A percentile compares a stretch with the other conserved stretches of the same genome.
Evolutionary conservation across 2,113 vertebrate genomes (phyloP).

Genomic region (Xiphorhynchus elegans): DNA sequence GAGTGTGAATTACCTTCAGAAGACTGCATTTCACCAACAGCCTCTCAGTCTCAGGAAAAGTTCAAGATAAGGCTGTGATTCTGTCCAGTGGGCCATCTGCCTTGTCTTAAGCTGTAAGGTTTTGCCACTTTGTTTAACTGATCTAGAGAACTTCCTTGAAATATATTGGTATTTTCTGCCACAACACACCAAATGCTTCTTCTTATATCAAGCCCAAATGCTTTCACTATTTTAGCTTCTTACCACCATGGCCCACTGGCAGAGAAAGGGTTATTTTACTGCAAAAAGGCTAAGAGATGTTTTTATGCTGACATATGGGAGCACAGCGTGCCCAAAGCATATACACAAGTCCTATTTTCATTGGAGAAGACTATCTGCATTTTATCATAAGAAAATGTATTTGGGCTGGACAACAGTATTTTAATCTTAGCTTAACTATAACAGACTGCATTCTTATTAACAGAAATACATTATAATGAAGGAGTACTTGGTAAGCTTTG

Average conservation of each 20-base stretch:
- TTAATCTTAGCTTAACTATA: not conserved
- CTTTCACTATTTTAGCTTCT: not conserved
- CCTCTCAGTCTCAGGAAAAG: not conserved
- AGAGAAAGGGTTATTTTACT: not conserved
- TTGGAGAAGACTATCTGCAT: not conserved
- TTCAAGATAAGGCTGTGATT: not conserved
- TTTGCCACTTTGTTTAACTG: not conserved
- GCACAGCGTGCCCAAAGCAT: not conserved
- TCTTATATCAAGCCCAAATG: not conserved
- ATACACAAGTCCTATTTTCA: not conserved
- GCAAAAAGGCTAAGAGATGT: not conserved
- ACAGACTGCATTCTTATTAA: not conserved
- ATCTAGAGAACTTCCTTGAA: not conserved
- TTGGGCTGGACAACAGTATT: not conserved
- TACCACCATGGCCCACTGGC: not conserved
- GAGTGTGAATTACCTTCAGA: not conserved
- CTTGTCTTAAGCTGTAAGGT: not conserved
- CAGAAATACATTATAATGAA: not conserved
- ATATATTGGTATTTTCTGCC: not conserved
- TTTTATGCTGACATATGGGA: not conserved
- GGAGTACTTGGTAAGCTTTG: slow-evolving; percentile 76
- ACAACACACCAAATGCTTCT: not conserved
- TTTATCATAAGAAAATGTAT: not conserved
- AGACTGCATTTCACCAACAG: not conserved
- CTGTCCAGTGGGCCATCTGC: not conserved